phyloP scores from a whole-genome alignment of 2,113 vertebrate species.

The Mustelus asterias region DNA sequence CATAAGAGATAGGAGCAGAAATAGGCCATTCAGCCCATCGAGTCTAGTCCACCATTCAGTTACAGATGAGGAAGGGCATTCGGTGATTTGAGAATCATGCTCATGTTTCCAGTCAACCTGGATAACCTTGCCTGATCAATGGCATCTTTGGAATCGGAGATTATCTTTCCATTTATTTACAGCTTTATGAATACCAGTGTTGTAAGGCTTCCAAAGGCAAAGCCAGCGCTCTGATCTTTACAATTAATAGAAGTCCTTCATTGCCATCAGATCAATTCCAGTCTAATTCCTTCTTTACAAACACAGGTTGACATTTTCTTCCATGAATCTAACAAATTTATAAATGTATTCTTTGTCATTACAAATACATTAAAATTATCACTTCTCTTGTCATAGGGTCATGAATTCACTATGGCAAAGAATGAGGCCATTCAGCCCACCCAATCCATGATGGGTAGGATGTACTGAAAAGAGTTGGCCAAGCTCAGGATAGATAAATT shows the following conservation, averaged over 20 bases:
- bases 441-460: too few species aligned
- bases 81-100: not conserved
- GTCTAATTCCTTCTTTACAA: not conserved
- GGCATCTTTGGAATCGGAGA: not conserved
- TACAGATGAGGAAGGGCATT: not conserved
- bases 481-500: too few species aligned
- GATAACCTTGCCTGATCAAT: not conserved
- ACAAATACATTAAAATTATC: not conserved
- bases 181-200: not conserved
- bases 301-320: not conserved
- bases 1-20: too few species aligned
- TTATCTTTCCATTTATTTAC: not conserved
- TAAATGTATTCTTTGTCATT: not conserved
- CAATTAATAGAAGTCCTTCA: not conserved
- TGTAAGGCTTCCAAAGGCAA: not conserved
- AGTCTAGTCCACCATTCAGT: too few species aligned
- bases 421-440: not conserved
- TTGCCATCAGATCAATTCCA: not conserved
- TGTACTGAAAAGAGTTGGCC: too few species aligned
- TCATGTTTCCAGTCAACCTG: not conserved
- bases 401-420: not conserved
- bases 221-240: not conserved
- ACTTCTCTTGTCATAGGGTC: not conserved
- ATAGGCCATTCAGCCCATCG: too few species aligned
- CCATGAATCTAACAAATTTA: not conserved